Base-by-base conservation (phyloP, 2,113 vertebrate species). In the Grammomys surdaster region DNA sequence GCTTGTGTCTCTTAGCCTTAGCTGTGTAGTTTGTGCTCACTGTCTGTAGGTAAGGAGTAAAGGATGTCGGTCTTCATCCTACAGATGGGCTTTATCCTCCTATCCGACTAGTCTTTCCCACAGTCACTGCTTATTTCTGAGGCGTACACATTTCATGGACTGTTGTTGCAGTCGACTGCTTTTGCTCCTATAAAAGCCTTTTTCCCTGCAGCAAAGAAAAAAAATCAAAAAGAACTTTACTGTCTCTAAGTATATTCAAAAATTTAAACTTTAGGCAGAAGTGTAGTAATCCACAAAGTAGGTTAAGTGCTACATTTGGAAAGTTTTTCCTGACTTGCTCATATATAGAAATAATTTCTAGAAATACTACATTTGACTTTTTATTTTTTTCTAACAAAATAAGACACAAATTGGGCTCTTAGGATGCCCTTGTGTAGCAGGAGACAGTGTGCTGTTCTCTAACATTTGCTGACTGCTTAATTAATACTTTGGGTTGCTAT, bases 401-500 rank as follows among this genome's bases (percentile, higher is more conserved):
- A 90, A 76, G 72, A 76, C 85, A 60, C 54, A 81, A 48, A 85
- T 92, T 78, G 60, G 56, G 40, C 85, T 95, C 89, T 84, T 77
- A 90, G 40, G 60, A 43, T 97, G 58, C 54, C 82, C 78, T 73
- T 93, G 75, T 81, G 5, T 87, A 48, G 80, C 88, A 67, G 13
- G 33, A 81, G 85, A 60, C 48, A 92, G 63, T 75, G 43, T 89
- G 67, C 93, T 96, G 63, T 89, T 94, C 92, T 88, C 94, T 91
- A 91, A 75, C 87, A 60, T 94, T 94, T 94, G 43, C 90, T 86
- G 19, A 89, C 73, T 90, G 80, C 88, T 88, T 96, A 93, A 97
- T 98, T 96, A 97, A 90, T 96, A 87, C 84, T 94, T 94, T 77
- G 3, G 1, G 93, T 96, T 97, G 95, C 91, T 80, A 90, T 97